Base-by-base conservation (phyloP, 2,888 invertebrate species). In the Phorcus lineatus region DNA sequence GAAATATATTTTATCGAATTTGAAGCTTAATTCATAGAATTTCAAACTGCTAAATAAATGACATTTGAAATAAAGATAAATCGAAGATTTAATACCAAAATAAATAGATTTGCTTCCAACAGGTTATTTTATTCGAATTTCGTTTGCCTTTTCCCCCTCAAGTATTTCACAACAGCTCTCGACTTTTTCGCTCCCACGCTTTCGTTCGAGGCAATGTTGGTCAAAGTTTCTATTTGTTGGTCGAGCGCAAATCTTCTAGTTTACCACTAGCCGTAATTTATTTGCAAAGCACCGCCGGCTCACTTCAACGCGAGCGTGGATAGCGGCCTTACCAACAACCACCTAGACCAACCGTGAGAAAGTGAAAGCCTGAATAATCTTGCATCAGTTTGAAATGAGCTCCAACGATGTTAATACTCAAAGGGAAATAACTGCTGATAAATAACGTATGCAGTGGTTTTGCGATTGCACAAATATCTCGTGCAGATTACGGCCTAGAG, bases 231-330 rank as follows among this genome's bases (percentile, higher is more conserved):
- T 31, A 28, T 55, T 16, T 76, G 53, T 75, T 76, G 52, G 74
- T 52, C 53, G 19, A 57, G 53, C 36, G 74, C 57, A 79, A 79
- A 79, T 74, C 74, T 57, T 74, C 6, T n/a, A 74, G 79, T 79
- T 79, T 70, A 74, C 79, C 36, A 57, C 55, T 24, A 52, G 79
- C 55, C 74, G 79, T 79, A 79, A 79, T 79, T 53, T 79, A 74
- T 79, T 79, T 74, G 57, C 79, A 74, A 55, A 62, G 79, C 54
- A 24, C 67, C 53, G 22, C 28, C 52, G 54, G 74, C 70, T 79
- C 55, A 40, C 74, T 54, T 36, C 22, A 55, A 54, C 79, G 70
- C 79, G 79, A 54, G 79, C 52, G 74, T 31, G 22, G 28, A 22
- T 40, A 19, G 31, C 66, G 16, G n/a, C 55, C 55, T 79, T 79